These are phyloP conservation scores for Brevipalpus yothersi DNA, from an alignment of 1,140 invertebrate genomes.

Conservation along the genomic window DNA sequence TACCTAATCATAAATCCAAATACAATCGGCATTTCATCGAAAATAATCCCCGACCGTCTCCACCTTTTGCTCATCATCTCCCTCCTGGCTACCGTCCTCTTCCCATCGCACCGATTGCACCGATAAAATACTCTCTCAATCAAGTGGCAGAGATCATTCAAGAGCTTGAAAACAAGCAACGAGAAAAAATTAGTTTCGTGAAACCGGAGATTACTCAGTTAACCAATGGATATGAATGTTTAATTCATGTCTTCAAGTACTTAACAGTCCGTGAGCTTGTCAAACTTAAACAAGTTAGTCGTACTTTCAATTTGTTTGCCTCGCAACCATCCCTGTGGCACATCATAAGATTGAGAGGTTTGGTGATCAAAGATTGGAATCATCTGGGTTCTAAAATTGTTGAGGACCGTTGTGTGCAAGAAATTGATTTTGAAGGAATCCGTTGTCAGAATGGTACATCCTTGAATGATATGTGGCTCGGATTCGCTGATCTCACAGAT, in stretches of 20 bases:
- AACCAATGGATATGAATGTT: not conserved
- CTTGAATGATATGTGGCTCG: not conserved
- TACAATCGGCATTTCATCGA: too few species aligned
- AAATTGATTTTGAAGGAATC: constrained; percentile 5
- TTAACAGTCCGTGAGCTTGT: constrained; percentile 4
- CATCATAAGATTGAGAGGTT: not conserved
- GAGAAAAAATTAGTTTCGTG: not conserved
- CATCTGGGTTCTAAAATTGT: not conserved
- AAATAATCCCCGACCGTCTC: too few species aligned
- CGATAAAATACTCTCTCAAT: not conserved
- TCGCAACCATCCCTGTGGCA: constrained; percentile 1
- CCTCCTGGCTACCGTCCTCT: not conserved
- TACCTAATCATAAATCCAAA: too few species aligned
- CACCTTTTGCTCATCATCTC: not conserved
- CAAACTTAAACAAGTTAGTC: not conserved
- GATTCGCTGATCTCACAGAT: not conserved
- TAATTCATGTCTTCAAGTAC: constrained; percentile 1
- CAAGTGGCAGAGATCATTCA: not conserved
- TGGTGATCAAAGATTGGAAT: constrained; percentile 3
- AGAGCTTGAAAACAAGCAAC: not conserved
- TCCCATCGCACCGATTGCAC: not conserved
- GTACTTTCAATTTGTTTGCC: not conserved
- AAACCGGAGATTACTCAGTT: not conserved
- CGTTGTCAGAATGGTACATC: not conserved
- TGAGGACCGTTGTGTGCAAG: not conserved